Evolutionary conservation across 2,113 vertebrate species (phyloP), one percentile per base, ranked within the genome.

Genomic region (Alces alces): DNA sequence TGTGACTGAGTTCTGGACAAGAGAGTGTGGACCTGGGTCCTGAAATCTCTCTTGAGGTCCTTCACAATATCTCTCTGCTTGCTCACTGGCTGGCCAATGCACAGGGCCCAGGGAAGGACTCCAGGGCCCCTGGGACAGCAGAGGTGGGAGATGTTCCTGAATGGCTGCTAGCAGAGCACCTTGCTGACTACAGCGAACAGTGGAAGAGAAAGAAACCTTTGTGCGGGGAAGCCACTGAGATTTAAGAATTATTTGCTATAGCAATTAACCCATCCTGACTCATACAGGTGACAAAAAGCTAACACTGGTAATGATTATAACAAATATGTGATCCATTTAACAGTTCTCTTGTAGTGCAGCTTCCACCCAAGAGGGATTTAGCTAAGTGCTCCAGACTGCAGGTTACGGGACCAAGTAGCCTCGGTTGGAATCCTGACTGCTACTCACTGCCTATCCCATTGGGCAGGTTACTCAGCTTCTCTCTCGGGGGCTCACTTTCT

Each of bases 381-480:
- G 4, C 86, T 33, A 21, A n/a, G 14, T 43, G 55, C 66, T 66
- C 55, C 15, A 2, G 45, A 30, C 76, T 2, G 7, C 27, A 6
- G 23, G 16, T 55, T 50, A 19, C 5, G 52, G 61, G 66, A 21
- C 54, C n/a, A 47, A 27, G n/a, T 9, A 23, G 8, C 17, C 66
- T 52, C 15, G 33, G 43, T 70, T 60, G 4, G 1, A 87, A 28
- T 89, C 25, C 54, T 36, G 73, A 28, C 89, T 47, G 60, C 60
- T 10, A 0, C 28, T 85, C 27, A 30, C 28, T 33, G 36, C 57
- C 13, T 33, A 1, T 30, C 2, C 27, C 21, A 4, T 0, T 7
- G 39, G 70, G 80, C 6, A 58, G n/a, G 47, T 21, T 5, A 39
- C 58, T 36, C 43, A 33, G 7, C 39, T 27, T 33, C 39, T 76